These are phyloP conservation scores for Centrocercus urophasianus DNA, from an alignment of 2,113 vertebrate species.

Conservation along the genomic window DNA sequence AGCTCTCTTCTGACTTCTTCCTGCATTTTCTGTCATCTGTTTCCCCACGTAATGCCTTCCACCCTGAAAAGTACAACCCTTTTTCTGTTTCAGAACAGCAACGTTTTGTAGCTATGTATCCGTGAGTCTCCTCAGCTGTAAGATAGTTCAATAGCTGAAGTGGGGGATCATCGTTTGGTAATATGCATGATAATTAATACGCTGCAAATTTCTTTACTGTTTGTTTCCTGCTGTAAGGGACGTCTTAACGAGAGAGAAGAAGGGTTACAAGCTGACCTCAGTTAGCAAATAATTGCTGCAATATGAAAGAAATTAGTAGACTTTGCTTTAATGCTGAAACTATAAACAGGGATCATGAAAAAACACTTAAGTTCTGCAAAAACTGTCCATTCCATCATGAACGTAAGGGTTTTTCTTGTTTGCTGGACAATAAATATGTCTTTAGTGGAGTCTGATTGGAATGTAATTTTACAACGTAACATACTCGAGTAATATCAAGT, in stretches of 20 bases:
- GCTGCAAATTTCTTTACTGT: background rate
- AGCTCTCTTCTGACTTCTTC: background rate
- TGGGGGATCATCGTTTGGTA: background rate
- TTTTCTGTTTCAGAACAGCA: background rate
- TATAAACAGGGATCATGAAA: background rate
- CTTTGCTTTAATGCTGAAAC: background rate
- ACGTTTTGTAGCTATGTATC: background rate
- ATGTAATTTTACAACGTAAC: background rate
- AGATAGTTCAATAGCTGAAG: background rate
- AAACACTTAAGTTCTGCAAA: background rate
- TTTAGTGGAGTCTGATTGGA: background rate
- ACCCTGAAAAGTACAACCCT: background rate
- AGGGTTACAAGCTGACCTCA: background rate
- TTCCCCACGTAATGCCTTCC: background rate
- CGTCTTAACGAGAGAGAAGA: background rate
- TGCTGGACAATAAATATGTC: background rate
- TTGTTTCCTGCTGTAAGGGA: background rate
- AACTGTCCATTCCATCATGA: background rate
- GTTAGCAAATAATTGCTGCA: background rate
- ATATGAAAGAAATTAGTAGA: background rate
- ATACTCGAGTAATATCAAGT: background rate
- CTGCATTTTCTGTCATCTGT: background rate
- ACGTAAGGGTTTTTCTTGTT: background rate
- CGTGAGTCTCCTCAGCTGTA: background rate
- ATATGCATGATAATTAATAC: background rate